These are phyloP conservation scores for Neoitamus cyanurus DNA, from an alignment of 2,888 invertebrate genomes.

Conservation along the genomic window DNA sequence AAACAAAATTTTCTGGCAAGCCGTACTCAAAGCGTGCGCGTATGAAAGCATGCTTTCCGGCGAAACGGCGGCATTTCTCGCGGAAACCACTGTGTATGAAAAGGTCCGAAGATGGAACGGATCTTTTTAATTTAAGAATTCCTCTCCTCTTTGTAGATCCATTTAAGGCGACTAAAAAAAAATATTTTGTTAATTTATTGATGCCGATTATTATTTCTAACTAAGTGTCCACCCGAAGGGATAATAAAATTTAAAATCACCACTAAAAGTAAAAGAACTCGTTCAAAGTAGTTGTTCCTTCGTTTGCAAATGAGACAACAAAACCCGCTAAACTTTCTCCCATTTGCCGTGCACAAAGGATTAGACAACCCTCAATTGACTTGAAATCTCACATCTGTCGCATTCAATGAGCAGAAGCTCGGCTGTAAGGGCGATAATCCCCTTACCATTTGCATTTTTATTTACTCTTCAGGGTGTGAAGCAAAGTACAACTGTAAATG, in stretches of 20 bases:
- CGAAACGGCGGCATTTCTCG: no score
- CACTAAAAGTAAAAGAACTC: neutral
- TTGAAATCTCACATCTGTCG: conserved; percentile 39
- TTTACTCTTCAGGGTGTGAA: conserved; percentile 26
- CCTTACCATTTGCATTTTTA: conserved; percentile 48
- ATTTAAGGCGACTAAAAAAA: no score
- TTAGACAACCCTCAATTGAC: conserved; percentile 10
- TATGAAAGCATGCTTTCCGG: no score
- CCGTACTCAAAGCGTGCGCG: no score
- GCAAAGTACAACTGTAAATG: conserved; percentile 27
- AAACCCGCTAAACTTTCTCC: neutral
- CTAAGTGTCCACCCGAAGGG: neutral
- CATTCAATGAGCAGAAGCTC: conserved; percentile 32
- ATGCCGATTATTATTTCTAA: no score
- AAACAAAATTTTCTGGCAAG: no score
- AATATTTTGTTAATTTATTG: no score
- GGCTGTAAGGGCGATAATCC: conserved; percentile 42
- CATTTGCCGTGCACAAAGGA: neutral
- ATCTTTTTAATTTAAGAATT: no score
- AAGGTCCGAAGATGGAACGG: no score
- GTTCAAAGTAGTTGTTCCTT: neutral
- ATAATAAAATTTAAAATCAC: neutral
- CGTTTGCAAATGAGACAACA: neutral
- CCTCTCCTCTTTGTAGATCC: no score
- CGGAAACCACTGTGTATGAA: no score